A percentile compares a stretch with the other conserved stretches of the same genome.
Conservation (phyloP, 2,797 vertebrate genomes). For the Enteromius argenteus region DNA sequence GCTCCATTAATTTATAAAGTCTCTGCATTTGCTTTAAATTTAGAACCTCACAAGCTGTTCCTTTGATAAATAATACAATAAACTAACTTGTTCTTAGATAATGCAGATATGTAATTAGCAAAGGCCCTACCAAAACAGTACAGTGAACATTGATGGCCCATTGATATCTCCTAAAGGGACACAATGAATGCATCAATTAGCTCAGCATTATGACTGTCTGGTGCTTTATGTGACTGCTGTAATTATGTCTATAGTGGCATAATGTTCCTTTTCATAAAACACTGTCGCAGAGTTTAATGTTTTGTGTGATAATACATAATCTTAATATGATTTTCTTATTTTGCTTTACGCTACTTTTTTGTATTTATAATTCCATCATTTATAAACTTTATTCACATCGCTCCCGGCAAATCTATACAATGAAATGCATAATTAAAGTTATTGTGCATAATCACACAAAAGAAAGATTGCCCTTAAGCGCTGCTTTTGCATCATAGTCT, state of each 20-base stretch:
- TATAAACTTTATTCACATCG: background rate
- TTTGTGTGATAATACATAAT: slow-evolving; percentile 9
- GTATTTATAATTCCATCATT: background rate
- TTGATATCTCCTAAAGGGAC: background rate
- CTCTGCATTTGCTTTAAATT: slow-evolving; percentile 34
- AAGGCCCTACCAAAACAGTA: slow-evolving; percentile 27
- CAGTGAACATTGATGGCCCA: slow-evolving; percentile 15
- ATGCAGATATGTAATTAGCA: slow-evolving; percentile 7
- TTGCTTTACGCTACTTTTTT: background rate
- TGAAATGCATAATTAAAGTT: slow-evolving; percentile 2
- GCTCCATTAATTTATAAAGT: slow-evolving; percentile 21
- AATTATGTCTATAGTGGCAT: slow-evolving; percentile 4
- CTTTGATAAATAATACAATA: slow-evolving; percentile 30
- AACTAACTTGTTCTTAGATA: slow-evolving; percentile 4
- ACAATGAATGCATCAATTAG: slow-evolving; percentile 35
- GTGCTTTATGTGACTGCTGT: slow-evolving; percentile 37
- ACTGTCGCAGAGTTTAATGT: slow-evolving; percentile 5
- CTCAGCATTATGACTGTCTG: slow-evolving; percentile 32
- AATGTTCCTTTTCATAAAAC: slow-evolving; percentile 26
- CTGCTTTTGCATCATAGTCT: slow-evolving; percentile 70
- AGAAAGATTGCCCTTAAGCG: slow-evolving; percentile 53
- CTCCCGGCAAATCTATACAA: background rate
- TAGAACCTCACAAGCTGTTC: slow-evolving; percentile 23
- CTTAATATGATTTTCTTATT: background rate
- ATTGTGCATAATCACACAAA: background rate